Evolutionary conservation across 2,888 invertebrate species (phyloP), one percentile per base, ranked within the genome.

Genomic region (Andricus curvator): DNA sequence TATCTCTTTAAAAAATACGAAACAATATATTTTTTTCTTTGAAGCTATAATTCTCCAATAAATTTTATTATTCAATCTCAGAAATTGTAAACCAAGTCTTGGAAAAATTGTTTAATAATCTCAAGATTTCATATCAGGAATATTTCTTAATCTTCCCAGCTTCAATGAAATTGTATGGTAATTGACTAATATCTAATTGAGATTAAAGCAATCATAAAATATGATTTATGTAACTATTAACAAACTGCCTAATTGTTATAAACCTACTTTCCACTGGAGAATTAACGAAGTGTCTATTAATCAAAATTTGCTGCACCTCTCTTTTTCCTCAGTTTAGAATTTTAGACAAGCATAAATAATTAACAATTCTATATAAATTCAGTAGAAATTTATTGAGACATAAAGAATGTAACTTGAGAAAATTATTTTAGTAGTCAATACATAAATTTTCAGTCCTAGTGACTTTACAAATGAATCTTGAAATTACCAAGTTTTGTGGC

Each of bases 401-500:
- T 29, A 74, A 56, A 29, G 20, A 74, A 8, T 56, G 56, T 74
- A 60, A 74, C 13, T 60, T 74, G 22, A 56, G 56, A 74, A 56
- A 56, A 74, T 74, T 56, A 56, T 74, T 60, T 74, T 74, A 33
- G 11, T 22, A n/a, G 17, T 9, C 33, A 13, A 74, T 74, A 56
- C 37, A 74, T 74, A 74, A 60, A 74, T 74, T 74, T 74, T 11
- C 29, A 29, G 25, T 74, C n/a, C 25, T 74, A 4, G 29, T 51
- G 51, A 62, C 70, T 77, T 77, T 60, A 70, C 70, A 70, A 76
- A 74, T 62, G 48, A 67, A 41, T 41, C 33, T 78, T 56, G 8
- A 65, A 79, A 79, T 51, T 44, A 67, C 25, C 37, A 70, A 77
- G 51, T 56, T 70, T n/a, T 74, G 56, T 56, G 56, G 56, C 33